Base-by-base conservation (phyloP, 2,888 invertebrate species). In the Mythimna loreyi region DNA sequence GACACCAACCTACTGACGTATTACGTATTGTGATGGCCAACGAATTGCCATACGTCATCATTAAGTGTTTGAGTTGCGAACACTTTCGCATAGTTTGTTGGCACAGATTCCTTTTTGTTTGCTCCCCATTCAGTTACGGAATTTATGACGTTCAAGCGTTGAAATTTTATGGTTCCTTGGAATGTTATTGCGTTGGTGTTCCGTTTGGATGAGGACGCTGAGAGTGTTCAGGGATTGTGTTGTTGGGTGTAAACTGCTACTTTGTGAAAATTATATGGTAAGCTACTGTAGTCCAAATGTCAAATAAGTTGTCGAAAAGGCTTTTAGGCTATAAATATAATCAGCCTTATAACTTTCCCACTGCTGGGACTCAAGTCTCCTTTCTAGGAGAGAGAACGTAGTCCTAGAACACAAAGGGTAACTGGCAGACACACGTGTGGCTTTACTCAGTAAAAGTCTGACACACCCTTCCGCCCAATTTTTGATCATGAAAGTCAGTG, bases 1-100 rank as follows among this genome's bases (percentile, higher is more conserved):
- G 86, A 87, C 87, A 87, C 74, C 83, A 80, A 83, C 85, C 84
- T 83, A 81, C 84, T 80, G 83, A 84, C 80, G 70, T 80, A 85
- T 84, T 79, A 83, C 79, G 80, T 85, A 79, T 84, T 78, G 73
- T 74, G 70, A 85, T 86, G 56, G 76, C 72, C 64, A 81, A 78
- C 78, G 67, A 77, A 82, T 80, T 63, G 75, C 72, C 66, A 73
- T 79, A 76, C 75, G 77, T 83, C 81, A 83, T 79, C 74, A 81
- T 83, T 81, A 81, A 68, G 66, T 81, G 69, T 73, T 72, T 67
- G 75, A 79, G 77, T 83, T 83, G 75, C 50, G 71, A 82, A 81
- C 75, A 72, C 75, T 83, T 83, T 73, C 72, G 33, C 69, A 60
- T 73, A 81, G 75, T 83, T 83, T 73, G 72, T 83, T 83, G 81